phyloP scores from a whole-genome alignment of 2,888 invertebrate genomes.

The Mellilla xanthometata region DNA sequence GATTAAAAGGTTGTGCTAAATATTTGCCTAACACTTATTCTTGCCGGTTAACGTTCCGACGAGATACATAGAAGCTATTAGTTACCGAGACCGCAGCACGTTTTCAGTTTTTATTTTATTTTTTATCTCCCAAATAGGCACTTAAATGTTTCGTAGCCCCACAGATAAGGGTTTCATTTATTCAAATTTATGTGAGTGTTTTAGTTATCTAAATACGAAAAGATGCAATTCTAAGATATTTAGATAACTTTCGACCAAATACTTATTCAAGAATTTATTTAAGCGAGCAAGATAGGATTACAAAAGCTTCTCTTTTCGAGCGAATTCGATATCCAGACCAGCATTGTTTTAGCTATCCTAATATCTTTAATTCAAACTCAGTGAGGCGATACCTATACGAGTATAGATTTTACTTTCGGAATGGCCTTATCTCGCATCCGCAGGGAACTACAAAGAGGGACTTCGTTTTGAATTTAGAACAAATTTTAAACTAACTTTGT shows the following conservation, averaged over 20 bases:
- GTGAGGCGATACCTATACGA: slow-evolving; percentile 40
- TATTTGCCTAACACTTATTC: slow-evolving; percentile 65
- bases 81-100: too few relatives aligned
- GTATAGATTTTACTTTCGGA: slow-evolving; percentile 41
- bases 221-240: too few relatives aligned
- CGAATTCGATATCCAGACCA: slow-evolving; percentile 17
- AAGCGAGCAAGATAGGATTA: not conserved
- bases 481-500: slow-evolving; percentile 54
- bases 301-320: slow-evolving; percentile 3
- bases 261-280: not conserved
- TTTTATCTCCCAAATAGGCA: not conserved
- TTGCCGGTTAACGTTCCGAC: slow-evolving; percentile 35
- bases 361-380: slow-evolving; percentile 40
- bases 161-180: too few relatives aligned
- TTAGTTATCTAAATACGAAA: too few relatives aligned
- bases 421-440: slow-evolving; percentile 48
- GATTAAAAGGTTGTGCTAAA: slow-evolving; percentile 67
- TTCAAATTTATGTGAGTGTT: too few relatives aligned
- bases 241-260: too few relatives aligned
- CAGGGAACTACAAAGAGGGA: slow-evolving; percentile 45
- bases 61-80: slow-evolving; percentile 35
- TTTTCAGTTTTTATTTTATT: not conserved
- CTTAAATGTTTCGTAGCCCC: not conserved
- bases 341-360: slow-evolving; percentile 25
- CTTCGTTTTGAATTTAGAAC: slow-evolving; percentile 49